phyloP scores from a whole-genome alignment of 2,797 vertebrate genomes.

The Petrocephalus sullivani region DNA sequence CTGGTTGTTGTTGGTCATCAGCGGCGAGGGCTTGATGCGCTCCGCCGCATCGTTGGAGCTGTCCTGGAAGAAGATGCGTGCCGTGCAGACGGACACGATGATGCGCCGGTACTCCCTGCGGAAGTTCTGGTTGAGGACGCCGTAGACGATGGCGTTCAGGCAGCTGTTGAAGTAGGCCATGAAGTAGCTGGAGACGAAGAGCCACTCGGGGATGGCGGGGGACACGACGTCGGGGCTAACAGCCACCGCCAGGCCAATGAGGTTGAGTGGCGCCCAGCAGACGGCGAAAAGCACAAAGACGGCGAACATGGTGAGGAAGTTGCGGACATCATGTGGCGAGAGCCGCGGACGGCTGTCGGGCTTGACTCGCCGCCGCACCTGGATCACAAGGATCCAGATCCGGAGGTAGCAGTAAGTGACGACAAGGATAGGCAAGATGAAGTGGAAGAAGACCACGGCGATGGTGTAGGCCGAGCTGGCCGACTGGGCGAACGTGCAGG shows the following conservation, averaged over 20 bases:
- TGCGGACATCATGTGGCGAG: constrained; percentile 85
- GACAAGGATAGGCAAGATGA: constrained; percentile 70
- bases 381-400: constrained; percentile 75
- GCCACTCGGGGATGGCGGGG: constrained; percentile 85
- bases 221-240: constrained; percentile 58
- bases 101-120: constrained; percentile 90
- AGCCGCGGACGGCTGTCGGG: constrained; percentile 78
- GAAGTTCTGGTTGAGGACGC: constrained; percentile 95
- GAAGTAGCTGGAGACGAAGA: constrained; percentile 93
- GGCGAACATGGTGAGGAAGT: constrained; percentile 95
- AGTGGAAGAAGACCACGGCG: constrained; percentile 89
- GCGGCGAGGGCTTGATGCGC: constrained; percentile 79
- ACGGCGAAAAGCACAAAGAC: constrained; percentile 94
- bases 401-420: constrained; percentile 79
- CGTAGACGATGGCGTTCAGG: constrained; percentile 97
- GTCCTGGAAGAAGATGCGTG: constrained; percentile 77
- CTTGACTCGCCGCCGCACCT: constrained; percentile 73
- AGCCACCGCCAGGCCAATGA: constrained; percentile 89
- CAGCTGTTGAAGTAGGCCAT: constrained; percentile 99
- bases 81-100: constrained; percentile 78
- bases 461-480: constrained; percentile 83
- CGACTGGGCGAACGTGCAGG: constrained; percentile 87
- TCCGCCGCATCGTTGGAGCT: constrained; percentile 80
- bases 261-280: constrained; percentile 95
- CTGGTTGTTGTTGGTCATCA: constrained; percentile 84